Base-by-base conservation (phyloP, 1,140 invertebrate genomes). In the Drosophila neocordata region DNA sequence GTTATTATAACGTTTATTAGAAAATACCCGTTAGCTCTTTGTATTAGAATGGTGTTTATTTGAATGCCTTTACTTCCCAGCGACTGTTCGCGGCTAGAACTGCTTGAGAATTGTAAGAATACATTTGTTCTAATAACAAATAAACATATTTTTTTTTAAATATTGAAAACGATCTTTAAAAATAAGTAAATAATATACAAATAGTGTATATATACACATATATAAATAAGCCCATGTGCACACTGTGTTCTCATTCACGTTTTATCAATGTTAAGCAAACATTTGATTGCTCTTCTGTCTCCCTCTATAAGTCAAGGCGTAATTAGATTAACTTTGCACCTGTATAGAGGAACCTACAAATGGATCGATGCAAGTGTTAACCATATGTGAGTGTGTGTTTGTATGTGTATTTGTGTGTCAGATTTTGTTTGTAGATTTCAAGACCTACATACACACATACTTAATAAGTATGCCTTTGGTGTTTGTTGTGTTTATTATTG, bases 301-400 rank as follows among this genome's bases (percentile, higher is more conserved):
- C 5, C 7, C 27, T 31, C 4, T 8, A 51, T 38, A 12, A 41
- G 48, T 56, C 55, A 61, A 72, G 70, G 67, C 78, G 78, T 85
- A 85, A 85, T 85, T 87, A 87, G 82, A 85, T 87, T 85, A 87
- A 56, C 71, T 69, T 48, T 48, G 52, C 80, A 84, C 80, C 80
- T 84, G 80, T 63, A 55, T 41, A 37, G 58, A 18, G 41, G 41
- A 44, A 15, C 6, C 41, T 15, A 44, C 15, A 44, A 44, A 44
- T 44, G 41, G 8, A 48, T 48, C 41, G 41, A 48, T 48, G 41
- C 15, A 31, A 31, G 31, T 62, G n/a, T 55, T 67, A 38, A 59
- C 62, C 48, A 53, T 35, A 55, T 62, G 34, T 9, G 18, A 34
- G 34, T 48, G 1, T 34, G 52, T 13, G n/a, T 13, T 20, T 34